Percentiles rank a stretch among this genome's conserved stretches.
These are phyloP conservation scores for Arvicola amphibius DNA, from an alignment of 2,797 vertebrate species.

Conservation along the genomic window DNA sequence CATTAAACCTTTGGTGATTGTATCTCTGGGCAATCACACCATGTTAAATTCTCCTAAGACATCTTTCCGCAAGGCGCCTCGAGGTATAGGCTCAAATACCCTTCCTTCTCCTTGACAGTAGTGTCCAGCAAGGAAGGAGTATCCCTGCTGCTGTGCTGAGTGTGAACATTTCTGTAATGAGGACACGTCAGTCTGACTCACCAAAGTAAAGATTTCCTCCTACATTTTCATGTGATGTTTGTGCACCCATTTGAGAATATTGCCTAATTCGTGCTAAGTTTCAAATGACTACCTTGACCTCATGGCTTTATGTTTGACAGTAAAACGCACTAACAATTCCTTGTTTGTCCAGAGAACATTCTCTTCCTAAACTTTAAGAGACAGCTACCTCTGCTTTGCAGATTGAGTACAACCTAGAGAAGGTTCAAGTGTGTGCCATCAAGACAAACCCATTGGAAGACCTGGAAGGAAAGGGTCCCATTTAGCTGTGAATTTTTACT, in stretches of 20 bases:
- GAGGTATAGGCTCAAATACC: not conserved
- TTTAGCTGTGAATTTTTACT: not conserved
- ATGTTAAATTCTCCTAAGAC: not conserved
- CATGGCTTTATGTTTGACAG: not conserved
- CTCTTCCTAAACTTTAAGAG: not conserved
- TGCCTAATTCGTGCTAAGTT: not conserved
- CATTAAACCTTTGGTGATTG: not conserved
- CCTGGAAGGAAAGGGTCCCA: not conserved
- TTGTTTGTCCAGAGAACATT: not conserved
- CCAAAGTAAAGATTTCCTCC: not conserved
- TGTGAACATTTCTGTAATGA: accelerated
- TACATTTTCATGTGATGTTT: not conserved
- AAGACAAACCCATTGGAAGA: not conserved
- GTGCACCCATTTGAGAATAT: not conserved
- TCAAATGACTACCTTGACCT: not conserved
- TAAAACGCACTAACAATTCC: not conserved
- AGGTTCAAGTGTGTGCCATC: too few species aligned
- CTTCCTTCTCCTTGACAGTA: not conserved
- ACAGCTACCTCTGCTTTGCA: not conserved
- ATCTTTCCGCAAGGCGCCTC: not conserved
- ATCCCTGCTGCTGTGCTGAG: accelerated
- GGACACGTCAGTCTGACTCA: accelerated
- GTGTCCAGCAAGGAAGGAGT: not conserved
- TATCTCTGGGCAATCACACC: not conserved
- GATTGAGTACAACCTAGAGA: not conserved